These are phyloP conservation scores for Diprion similis DNA, from an alignment of 1,140 invertebrate species.

Conservation along the genomic window DNA sequence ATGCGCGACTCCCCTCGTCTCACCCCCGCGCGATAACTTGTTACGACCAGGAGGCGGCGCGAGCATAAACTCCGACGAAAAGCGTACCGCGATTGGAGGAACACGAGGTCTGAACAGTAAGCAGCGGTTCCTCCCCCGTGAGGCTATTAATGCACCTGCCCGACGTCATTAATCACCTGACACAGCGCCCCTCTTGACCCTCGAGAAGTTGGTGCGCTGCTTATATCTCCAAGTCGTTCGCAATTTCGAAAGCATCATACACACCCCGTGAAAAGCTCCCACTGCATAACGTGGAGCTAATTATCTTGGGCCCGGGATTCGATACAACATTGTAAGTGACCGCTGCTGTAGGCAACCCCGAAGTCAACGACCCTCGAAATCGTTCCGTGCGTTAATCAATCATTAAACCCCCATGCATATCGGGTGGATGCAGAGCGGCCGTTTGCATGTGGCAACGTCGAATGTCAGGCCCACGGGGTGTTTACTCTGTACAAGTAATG, in stretches of 20 bases:
- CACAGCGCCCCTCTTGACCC: slow-evolving; percentile 16
- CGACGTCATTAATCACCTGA: slow-evolving; percentile 49
- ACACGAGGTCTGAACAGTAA: slow-evolving; percentile 26
- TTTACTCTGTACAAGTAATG: neutral
- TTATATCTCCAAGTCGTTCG: too few relatives aligned
- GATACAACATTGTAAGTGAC: too few relatives aligned
- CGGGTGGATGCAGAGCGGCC: too few relatives aligned
- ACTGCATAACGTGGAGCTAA: too few relatives aligned
- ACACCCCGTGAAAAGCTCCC: neutral
- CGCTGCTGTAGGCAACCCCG: too few relatives aligned
- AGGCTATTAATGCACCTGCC: slow-evolving; percentile 51
- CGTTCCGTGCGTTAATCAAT: neutral
- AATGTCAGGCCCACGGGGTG: neutral
- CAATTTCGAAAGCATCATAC: neutral
- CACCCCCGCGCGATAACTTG: neutral
- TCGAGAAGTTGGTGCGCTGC: too few relatives aligned
- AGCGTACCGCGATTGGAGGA: neutral
- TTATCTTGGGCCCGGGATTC: too few relatives aligned
- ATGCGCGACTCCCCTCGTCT: slow-evolving; percentile 1
- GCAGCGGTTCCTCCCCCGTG: slow-evolving; percentile 31
- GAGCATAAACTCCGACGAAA: neutral
- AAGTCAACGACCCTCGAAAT: too few relatives aligned
- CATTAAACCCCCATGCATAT: neutral
- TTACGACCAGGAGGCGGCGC: slow-evolving; percentile 2
- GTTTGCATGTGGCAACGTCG: neutral